These are phyloP conservation scores for Elymnias hypermnestra DNA, from an alignment of 1,140 invertebrate genomes.

Conservation along the genomic window DNA sequence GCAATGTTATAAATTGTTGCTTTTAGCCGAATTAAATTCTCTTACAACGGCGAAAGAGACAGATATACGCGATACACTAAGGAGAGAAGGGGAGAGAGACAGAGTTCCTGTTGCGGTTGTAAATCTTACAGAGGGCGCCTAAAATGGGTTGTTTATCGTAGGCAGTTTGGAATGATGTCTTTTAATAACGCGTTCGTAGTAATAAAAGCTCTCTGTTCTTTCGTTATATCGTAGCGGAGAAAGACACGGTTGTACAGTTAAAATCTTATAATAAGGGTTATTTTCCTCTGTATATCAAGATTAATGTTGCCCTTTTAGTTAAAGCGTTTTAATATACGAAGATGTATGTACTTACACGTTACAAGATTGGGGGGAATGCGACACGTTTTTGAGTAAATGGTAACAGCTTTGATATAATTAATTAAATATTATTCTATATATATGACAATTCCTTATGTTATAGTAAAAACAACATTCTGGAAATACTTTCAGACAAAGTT, in stretches of 20 bases:
- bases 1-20: conserved; percentile 52
- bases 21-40: conserved; percentile 56
- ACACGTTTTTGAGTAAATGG: no score
- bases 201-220: conserved; percentile 35
- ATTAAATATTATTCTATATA: no score
- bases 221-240: conserved; percentile 17
- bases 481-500: no score
- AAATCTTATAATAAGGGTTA: conserved; percentile 19
- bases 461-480: no score
- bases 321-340: conserved; percentile 16
- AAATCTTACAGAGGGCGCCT: conserved; percentile 33
- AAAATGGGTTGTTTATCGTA: conserved; percentile 51
- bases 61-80: conserved; percentile 12
- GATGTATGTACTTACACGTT: conserved; percentile 9
- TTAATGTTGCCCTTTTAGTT: conserved; percentile 13
- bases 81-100: conserved; percentile 18
- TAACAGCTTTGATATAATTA: no score
- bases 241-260: conserved; percentile 16
- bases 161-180: conserved; percentile 49
- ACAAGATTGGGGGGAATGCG: background rate
- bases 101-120: conserved; percentile 18
- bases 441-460: no score
- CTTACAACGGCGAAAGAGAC: conserved; percentile 20
- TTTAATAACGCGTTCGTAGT: conserved; percentile 43
- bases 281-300: conserved; percentile 13